These are phyloP conservation scores for Hirundichthys speculiger DNA, from an alignment of 2,113 vertebrate genomes.

Conservation along the genomic window DNA sequence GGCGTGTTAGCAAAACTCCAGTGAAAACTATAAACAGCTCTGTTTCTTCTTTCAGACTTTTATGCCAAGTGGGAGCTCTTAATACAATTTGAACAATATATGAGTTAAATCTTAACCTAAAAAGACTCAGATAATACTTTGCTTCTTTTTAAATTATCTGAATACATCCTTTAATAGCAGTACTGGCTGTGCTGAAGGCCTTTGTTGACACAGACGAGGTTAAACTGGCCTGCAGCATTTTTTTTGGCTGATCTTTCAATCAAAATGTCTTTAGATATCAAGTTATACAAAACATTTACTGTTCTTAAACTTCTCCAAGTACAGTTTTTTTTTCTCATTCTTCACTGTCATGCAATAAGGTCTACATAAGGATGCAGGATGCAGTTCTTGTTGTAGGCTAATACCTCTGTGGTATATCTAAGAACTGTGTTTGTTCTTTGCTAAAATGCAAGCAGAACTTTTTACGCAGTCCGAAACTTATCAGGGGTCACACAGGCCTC, in stretches of 20 bases:
- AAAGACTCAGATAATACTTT: slow-evolving; percentile 66
- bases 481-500: slow-evolving; percentile 30
- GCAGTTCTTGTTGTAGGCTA: slow-evolving; percentile 61
- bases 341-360: slow-evolving; percentile 73
- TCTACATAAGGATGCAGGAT: slow-evolving; percentile 74
- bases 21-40: slow-evolving; percentile 46
- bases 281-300: slow-evolving; percentile 72
- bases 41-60: slow-evolving; percentile 48
- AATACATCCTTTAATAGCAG: slow-evolving; percentile 61
- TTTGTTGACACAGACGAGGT: slow-evolving; percentile 69
- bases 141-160: slow-evolving; percentile 53
- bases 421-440: slow-evolving; percentile 56
- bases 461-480: slow-evolving; percentile 45
- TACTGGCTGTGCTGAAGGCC: slow-evolving; percentile 69
- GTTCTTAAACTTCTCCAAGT: slow-evolving; percentile 51
- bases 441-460: slow-evolving; percentile 68
- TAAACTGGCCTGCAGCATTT: slow-evolving; percentile 47
- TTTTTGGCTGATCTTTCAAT: slow-evolving; percentile 61
- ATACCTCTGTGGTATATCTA: slow-evolving; percentile 52
- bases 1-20: slow-evolving; percentile 55
- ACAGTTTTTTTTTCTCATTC: slow-evolving; percentile 45
- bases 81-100: slow-evolving; percentile 61
- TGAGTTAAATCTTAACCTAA: slow-evolving; percentile 58
- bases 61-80: slow-evolving; percentile 62
- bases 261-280: slow-evolving; percentile 71